Conservation (phyloP, 2,888 invertebrate species). For the Netelia melanura region DNA sequence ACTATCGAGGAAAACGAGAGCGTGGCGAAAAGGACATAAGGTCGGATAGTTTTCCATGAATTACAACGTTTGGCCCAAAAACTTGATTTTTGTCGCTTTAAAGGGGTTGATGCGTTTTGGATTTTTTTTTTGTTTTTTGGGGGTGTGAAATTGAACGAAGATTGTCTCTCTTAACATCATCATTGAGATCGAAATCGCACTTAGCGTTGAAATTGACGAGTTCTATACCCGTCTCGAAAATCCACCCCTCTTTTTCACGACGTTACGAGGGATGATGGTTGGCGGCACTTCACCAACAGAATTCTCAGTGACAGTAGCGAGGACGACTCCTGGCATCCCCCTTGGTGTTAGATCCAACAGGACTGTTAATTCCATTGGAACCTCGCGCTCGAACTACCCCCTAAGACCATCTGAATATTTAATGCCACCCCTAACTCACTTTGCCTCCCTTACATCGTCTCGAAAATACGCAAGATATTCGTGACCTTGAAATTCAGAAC, state of each 20-base stretch:
- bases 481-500: no score
- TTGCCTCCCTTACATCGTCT: constrained; percentile 83
- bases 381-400: constrained; percentile 78
- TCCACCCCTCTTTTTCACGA: constrained; percentile 33
- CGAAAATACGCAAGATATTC: no score
- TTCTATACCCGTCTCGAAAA: constrained; percentile 25
- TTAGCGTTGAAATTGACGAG: constrained; percentile 45
- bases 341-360: constrained; percentile 23
- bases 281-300: constrained; percentile 51
- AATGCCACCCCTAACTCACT: constrained; percentile 75
- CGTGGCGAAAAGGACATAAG: neutral
- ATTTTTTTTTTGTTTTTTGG: neutral
- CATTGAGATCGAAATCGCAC: constrained; percentile 41
- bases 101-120: neutral
- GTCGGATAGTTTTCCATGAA: constrained; percentile 31
- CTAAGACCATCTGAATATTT: constrained; percentile 83
- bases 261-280: constrained; percentile 53
- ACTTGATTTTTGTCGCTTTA: neutral
- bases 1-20: constrained; percentile 24
- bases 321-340: constrained; percentile 38
- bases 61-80: constrained; percentile 21
- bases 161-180: constrained; percentile 14
- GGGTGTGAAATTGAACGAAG: neutral
- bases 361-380: constrained; percentile 68
- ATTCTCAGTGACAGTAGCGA: constrained; percentile 28